Conservation (phyloP, 1,140 invertebrate genomes). For the Colletes gigas region DNA sequence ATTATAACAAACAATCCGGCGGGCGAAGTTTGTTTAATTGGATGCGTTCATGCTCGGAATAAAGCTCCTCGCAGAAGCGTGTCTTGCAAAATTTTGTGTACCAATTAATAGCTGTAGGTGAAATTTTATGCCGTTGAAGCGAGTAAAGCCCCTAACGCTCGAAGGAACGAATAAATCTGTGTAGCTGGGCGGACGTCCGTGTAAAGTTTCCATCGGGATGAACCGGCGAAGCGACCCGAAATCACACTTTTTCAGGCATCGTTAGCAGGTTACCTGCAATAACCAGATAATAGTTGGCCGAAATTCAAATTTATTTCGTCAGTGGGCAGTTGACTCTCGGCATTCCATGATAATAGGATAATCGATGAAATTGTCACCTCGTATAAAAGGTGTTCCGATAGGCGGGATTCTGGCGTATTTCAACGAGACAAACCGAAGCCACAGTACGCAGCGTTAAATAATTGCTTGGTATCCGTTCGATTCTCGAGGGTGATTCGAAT, state of each 20-base stretch:
- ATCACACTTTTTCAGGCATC: constrained; percentile 38
- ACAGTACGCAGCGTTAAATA: constrained; percentile 68
- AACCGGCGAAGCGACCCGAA: not conserved
- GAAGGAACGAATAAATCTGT: not conserved
- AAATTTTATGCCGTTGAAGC: not conserved
- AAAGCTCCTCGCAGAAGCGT: not conserved
- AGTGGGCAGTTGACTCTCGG: constrained; percentile 45
- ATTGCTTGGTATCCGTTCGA: constrained; percentile 69
- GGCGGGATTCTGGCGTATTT: constrained; percentile 64
- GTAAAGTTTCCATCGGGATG: not conserved
- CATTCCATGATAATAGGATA: constrained; percentile 64
- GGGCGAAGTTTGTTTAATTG: constrained; percentile 37
- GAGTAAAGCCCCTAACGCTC: not conserved
- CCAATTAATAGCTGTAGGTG: constrained; percentile 17
- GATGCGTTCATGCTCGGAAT: constrained; percentile 24
- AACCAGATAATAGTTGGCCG: constrained; percentile 51
- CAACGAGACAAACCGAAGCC: constrained; percentile 67
- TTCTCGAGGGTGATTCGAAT: constrained; percentile 68
- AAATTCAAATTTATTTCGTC: constrained; percentile 59
- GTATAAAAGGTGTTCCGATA: constrained; percentile 62
- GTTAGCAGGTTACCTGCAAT: constrained; percentile 27
- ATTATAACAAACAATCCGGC: constrained; percentile 34
- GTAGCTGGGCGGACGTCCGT: not conserved
- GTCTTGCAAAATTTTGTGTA: constrained; percentile 20
- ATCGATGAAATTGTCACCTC: constrained; percentile 65